Evolutionary conservation across 2,113 vertebrate species (phyloP), one percentile per base, ranked within the genome.

Genomic region (Tapirus terrestris): DNA sequence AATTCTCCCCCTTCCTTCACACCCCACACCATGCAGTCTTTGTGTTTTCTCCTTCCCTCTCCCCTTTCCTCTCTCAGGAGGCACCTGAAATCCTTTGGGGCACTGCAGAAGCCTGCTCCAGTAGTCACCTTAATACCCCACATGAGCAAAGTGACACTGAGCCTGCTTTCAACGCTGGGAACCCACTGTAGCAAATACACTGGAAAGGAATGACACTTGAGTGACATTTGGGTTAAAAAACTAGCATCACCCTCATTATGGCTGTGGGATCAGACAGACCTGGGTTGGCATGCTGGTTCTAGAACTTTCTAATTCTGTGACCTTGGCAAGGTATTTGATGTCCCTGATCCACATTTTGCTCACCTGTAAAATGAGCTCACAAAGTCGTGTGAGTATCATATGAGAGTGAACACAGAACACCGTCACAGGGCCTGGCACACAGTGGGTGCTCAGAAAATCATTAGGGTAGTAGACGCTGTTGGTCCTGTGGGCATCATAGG

Each of bases 21-120:
- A 27, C 1, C 10, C 43, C 29, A 16, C 0, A 12, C 70, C 4
- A 27, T 2, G 5, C 4, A 14, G 1, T 4, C 9, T 6, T 2
- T 14, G 6, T 13, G 7, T 82, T 20, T 56, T n/a, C 68, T 58
- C 53, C 21, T 13, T 75, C 31, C 21, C 76, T 83, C 63, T 14
- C 16, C 14, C 20, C 48, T 6, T 48, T 33, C n/a, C 36, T 45
- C 51, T 31, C 58, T 45, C 48, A 36, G 79, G 68, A 88, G 31
- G 48, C 31, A 45, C 8, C 27, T 6, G 29, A 79, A 53, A 68
- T 31, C 31, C 76, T 73, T 11, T 0, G 23, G 73, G 21, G 60
- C 84, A 51, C 16, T 9, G 11, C 6, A 61, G 43, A 27, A 77
- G 70, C 27, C 73, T 85, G 17, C 16, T 39, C 18, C 87, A 86